Evolutionary conservation across 2,113 vertebrate genomes (phyloP).

Genomic region (Burhinus bistriatus): DNA sequence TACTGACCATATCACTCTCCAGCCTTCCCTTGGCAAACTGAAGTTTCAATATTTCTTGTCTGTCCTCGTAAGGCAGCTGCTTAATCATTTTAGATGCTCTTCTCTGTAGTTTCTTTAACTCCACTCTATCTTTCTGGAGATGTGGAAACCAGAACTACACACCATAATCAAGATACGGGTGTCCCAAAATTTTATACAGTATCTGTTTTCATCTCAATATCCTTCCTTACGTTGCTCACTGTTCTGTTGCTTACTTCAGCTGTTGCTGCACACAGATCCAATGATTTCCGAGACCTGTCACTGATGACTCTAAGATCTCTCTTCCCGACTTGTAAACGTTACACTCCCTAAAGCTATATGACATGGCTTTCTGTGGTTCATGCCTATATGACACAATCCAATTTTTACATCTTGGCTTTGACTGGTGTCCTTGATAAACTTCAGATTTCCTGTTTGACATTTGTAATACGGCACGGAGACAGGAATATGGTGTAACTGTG

Average conservation of each 20-base stretch:
- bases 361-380: neutral
- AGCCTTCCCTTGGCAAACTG: neutral
- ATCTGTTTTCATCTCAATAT: neutral
- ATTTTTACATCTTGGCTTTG: neutral
- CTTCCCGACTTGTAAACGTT: neutral
- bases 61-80: neutral
- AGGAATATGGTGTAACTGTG: neutral
- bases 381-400: neutral
- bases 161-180: neutral
- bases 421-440: neutral
- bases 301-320: neutral
- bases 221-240: neutral
- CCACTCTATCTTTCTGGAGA: neutral
- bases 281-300: neutral
- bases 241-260: neutral
- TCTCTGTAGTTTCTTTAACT: neutral
- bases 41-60: neutral
- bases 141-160: neutral
- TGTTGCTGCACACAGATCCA: neutral
- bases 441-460: neutral
- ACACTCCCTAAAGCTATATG: neutral
- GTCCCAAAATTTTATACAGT: neutral
- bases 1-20: neutral
- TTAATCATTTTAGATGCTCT: neutral
- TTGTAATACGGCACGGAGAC: neutral